Evolutionary conservation across 2,113 vertebrate genomes (phyloP).

Genomic region (Stercorarius parasiticus): DNA sequence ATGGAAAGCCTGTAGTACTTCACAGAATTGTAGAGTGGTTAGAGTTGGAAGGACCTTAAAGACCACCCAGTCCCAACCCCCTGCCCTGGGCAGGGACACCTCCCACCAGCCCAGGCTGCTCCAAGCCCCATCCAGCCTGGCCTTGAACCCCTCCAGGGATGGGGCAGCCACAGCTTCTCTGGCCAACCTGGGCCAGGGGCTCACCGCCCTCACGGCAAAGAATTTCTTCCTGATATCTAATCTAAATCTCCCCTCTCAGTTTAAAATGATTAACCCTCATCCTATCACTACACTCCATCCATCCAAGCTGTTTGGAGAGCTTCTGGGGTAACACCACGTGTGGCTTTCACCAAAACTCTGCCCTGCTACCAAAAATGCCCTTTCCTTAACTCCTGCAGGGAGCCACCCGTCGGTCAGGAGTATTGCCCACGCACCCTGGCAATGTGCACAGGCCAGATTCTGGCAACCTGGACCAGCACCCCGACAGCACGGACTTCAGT

Average conservation of each 20-base stretch:
- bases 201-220: background rate
- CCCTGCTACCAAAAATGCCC: background rate
- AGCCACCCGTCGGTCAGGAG: fast-evolving
- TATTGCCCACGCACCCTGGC: fast-evolving
- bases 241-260: background rate
- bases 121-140: background rate
- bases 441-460: background rate
- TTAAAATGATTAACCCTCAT: background rate
- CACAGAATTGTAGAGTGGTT: background rate
- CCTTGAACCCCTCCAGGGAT: background rate
- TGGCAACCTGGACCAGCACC: background rate
- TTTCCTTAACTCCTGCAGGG: background rate
- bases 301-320: background rate
- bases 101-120: background rate
- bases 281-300: background rate
- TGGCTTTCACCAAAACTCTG: background rate
- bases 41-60: background rate
- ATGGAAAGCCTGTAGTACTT: background rate
- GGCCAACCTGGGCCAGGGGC: no score
- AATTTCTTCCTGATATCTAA: background rate
- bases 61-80: background rate
- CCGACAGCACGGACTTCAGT: background rate
- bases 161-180: background rate
- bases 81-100: background rate
- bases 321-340: fast-evolving